Base-by-base conservation (phyloP, 1,140 invertebrate genomes). In the Phymastichus coffea region DNA sequence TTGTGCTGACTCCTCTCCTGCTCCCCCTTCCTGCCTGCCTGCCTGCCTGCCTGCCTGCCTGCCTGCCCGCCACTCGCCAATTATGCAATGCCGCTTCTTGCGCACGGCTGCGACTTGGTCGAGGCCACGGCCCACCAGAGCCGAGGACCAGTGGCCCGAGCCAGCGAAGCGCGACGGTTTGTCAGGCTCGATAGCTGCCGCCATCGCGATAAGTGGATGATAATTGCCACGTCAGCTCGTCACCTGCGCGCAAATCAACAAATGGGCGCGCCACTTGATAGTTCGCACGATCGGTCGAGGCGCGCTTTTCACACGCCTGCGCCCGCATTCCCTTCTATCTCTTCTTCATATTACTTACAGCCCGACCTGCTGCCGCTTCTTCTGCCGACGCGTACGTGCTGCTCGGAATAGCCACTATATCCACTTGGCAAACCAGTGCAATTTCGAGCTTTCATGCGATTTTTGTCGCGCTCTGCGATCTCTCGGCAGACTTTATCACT, bases 171-270 rank as follows among this genome's bases (percentile, higher is more conserved):
- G 30, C 28, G 20, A 9, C 10, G 51, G 30, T n/a, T 38, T 15
- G 38, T 30, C 25, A 52, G 15, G 30, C 12, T n/a, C 40, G 40
- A 17, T 74, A 77, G 76, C 68, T 73, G 68, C 73, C 74, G 74
- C 72, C 77, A 77, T 70, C 64, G 66, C 70, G 70, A 72, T 78
- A 79, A 79, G 78, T 76, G 72, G 73, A 73, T 76, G 70, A 79
- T 79, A 77, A 78, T 79, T 79, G 72, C n/a, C n/a, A n/a, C n/a
- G n/a, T n/a, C n/a, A n/a, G 17, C 30, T 33, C 47, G 23, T 20
- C 7, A 2, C 47, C 22, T 17, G 48, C 12, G 3, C 12, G 35
- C n/a, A 37, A 38, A 51, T 30, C 20, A 33, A 51, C 33, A 38
- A 38, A 51, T 37, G 38, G 43, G 43, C 23, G 7, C 25, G 48